These are phyloP conservation scores for Conger conger DNA, from an alignment of 2,113 vertebrate genomes.

Conservation along the genomic window DNA sequence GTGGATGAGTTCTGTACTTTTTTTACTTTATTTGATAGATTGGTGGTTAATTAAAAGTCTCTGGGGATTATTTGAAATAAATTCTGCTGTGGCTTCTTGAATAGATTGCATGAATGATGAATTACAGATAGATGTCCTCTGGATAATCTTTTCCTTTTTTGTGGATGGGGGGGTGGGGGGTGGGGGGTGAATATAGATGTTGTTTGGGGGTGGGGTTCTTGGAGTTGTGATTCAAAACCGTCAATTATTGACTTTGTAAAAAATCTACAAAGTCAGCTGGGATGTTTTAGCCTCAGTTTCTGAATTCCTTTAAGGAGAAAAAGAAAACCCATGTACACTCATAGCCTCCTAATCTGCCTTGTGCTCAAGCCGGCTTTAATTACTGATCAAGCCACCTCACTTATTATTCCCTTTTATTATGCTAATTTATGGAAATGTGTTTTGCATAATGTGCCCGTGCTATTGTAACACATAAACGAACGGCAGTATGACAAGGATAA, in stretches of 20 bases:
- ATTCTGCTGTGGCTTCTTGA: background rate
- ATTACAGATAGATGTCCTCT: constrained; percentile 15
- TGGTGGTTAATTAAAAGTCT: background rate
- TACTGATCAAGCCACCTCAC: constrained; percentile 42
- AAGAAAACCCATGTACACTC: constrained; percentile 39
- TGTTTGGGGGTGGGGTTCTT: constrained; percentile 22
- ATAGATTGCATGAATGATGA: background rate
- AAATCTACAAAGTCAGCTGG: constrained; percentile 52
- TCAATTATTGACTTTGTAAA: too few species aligned
- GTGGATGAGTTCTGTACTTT: too few species aligned
- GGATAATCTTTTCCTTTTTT: constrained; percentile 36
- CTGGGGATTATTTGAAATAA: background rate
- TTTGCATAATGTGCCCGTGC: constrained; percentile 23
- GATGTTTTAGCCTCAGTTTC: constrained; percentile 49
- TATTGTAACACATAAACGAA: constrained; percentile 23
- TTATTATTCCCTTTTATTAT: constrained; percentile 19
- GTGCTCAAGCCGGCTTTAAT: constrained; percentile 48
- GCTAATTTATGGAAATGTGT: constrained; percentile 24
- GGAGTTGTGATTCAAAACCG: too few species aligned
- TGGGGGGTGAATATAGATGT: constrained; percentile 25
- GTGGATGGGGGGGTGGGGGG: too few species aligned
- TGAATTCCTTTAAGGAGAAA: constrained; percentile 23
- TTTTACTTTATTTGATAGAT: background rate
- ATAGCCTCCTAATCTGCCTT: constrained; percentile 49
- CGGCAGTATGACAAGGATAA: background rate